These are phyloP conservation scores for Hipparchia sbordonii DNA, from an alignment of 2,888 invertebrate species.

Conservation along the genomic window DNA sequence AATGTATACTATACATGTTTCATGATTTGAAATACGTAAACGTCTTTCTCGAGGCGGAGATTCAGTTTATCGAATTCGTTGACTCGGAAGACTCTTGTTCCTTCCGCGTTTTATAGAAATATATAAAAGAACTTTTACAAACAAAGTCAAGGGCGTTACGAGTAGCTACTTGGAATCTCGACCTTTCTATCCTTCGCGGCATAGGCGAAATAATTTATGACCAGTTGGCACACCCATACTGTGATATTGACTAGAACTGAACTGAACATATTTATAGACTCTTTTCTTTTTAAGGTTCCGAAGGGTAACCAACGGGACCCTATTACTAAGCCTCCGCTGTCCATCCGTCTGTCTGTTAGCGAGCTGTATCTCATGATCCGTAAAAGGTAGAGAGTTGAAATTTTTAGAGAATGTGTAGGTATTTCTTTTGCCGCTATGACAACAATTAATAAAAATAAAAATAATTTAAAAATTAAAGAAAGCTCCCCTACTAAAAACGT, in stretches of 20 bases:
- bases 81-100: constrained; percentile 12
- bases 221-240: neutral
- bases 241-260: neutral
- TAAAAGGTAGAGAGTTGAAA: no score
- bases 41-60: neutral
- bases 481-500: no score
- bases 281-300: neutral
- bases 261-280: neutral
- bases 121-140: neutral
- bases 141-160: neutral
- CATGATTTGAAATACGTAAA: constrained; percentile 9
- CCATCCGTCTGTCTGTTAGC: no score
- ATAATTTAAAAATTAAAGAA: no score
- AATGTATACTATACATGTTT: neutral
- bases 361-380: no score
- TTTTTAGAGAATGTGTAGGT: no score
- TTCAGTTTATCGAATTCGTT: constrained; percentile 9
- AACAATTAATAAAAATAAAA: no score
- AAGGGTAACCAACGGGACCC: no score
- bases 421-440: no score
- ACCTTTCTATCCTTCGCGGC: neutral
- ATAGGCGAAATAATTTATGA: neutral
- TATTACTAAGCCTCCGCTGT: no score
- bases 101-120: neutral
- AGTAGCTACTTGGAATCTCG: neutral